phyloP scores from a whole-genome alignment of 2,113 vertebrate genomes.

The Brachypodius melanocephalos region DNA sequence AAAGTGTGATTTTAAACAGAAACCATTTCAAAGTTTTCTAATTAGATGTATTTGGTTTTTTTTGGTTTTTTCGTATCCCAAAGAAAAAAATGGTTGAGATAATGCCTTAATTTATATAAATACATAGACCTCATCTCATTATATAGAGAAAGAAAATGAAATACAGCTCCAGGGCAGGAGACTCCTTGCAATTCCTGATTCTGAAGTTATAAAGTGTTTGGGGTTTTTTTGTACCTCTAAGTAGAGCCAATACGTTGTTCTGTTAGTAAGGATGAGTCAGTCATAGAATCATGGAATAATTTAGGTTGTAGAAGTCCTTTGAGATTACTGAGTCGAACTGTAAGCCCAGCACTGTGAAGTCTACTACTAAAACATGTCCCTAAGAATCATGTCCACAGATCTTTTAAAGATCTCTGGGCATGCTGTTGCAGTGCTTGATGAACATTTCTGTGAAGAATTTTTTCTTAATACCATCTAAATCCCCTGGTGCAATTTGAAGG shows the following conservation, averaged over 20 bases:
- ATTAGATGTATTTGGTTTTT: fast-evolving
- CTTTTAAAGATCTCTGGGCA: not conserved
- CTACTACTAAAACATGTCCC: not conserved
- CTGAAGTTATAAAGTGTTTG: not conserved
- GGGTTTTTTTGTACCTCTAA: not conserved
- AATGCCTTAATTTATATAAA: not conserved
- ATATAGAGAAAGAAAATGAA: not conserved
- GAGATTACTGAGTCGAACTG: not conserved
- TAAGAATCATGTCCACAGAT: not conserved
- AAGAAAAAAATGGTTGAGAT: not conserved
- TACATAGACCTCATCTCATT: not conserved
- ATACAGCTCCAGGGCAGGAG: not conserved
- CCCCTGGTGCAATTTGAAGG: not conserved
- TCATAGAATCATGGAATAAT: not conserved
- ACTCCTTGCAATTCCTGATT: not conserved
- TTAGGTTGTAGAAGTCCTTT: not conserved
- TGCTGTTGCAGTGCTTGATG: not conserved
- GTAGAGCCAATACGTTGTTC: not conserved
- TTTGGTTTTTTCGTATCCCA: not conserved
- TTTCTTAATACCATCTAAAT: not conserved
- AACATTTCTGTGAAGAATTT: fast-evolving
- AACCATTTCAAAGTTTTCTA: not conserved
- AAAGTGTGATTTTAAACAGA: not conserved
- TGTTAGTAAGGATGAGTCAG: not conserved
- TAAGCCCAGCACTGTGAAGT: not conserved